A percentile compares a stretch with the other conserved stretches of the same genome.
Conservation (phyloP, 2,888 invertebrate species). For the Aphodius sticticus region DNA sequence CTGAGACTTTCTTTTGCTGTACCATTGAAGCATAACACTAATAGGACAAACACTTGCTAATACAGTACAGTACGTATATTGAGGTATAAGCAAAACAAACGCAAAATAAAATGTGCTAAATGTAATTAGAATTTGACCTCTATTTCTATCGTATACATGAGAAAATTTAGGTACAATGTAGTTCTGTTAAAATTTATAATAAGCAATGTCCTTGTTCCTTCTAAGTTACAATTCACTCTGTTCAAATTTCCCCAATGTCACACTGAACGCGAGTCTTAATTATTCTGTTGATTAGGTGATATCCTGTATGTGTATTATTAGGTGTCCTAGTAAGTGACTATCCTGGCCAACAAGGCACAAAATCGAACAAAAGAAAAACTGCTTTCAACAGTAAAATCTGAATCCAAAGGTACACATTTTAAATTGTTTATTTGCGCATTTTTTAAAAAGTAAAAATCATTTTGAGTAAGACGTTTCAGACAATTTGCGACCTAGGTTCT, state of each 20-base stretch:
- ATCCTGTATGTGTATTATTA: no score
- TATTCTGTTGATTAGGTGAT: no score
- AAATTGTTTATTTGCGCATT: no score
- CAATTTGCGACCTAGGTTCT: no score
- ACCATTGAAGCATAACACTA: neutral
- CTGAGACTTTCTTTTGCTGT: neutral
- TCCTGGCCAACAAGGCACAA: no score
- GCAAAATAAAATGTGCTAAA: neutral
- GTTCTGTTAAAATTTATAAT: neutral
- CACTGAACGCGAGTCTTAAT: neutral
- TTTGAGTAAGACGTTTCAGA: no score
- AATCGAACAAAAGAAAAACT: no score
- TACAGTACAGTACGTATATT: neutral
- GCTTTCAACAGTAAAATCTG: no score
- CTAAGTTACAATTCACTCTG: neutral
- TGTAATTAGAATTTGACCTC: neutral
- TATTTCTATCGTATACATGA: neutral
- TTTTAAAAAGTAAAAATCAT: no score
- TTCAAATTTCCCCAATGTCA: neutral
- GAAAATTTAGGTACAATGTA: neutral
- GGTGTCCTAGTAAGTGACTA: no score
- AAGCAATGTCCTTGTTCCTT: neutral
- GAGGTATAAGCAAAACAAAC: neutral
- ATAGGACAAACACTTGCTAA: neutral
- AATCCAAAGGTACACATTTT: no score